Percentiles rank a stretch among this genome's conserved stretches.
Conservation (phyloP, 2,113 vertebrate species). For the Tragulus kanchil region DNA sequence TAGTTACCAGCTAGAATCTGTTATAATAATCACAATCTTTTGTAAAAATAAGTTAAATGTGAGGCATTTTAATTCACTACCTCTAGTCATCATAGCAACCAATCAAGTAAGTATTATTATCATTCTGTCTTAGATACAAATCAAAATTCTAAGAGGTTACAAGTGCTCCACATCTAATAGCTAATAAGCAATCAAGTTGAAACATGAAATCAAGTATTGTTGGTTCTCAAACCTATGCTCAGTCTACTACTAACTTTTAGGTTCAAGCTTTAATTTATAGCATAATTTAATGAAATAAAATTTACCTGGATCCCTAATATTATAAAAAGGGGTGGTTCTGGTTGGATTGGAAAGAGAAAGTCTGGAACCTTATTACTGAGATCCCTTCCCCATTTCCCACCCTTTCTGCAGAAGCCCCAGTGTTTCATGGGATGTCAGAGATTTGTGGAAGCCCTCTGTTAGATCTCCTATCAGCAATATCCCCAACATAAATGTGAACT, state of each 20-base stretch:
- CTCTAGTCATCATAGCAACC: conserved; percentile 40
- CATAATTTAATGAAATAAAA: background rate
- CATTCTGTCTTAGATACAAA: conserved; percentile 4
- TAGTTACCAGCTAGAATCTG: conserved; percentile 52
- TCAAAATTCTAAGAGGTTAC: background rate
- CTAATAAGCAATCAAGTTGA: background rate
- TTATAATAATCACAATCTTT: conserved; percentile 57
- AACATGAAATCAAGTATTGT: background rate
- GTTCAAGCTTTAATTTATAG: conserved; percentile 10
- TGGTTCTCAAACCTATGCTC: background rate
- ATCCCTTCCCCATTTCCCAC: background rate
- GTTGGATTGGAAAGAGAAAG: background rate
- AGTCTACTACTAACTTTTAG: background rate
- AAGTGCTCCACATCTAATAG: background rate
- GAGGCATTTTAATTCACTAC: conserved; percentile 42
- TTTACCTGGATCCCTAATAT: background rate
- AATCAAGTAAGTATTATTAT: background rate
- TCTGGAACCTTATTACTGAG: background rate
- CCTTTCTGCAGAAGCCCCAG: background rate
- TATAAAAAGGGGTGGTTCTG: background rate
- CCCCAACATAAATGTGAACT: background rate
- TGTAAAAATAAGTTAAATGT: conserved; percentile 41
- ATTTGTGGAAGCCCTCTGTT: background rate
- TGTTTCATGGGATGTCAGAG: background rate
- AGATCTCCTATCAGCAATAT: background rate